Evolutionary conservation across 2,113 vertebrate genomes (phyloP), one percentile per base, ranked within the genome.

Genomic region (Hippocampus barbouri): DNA sequence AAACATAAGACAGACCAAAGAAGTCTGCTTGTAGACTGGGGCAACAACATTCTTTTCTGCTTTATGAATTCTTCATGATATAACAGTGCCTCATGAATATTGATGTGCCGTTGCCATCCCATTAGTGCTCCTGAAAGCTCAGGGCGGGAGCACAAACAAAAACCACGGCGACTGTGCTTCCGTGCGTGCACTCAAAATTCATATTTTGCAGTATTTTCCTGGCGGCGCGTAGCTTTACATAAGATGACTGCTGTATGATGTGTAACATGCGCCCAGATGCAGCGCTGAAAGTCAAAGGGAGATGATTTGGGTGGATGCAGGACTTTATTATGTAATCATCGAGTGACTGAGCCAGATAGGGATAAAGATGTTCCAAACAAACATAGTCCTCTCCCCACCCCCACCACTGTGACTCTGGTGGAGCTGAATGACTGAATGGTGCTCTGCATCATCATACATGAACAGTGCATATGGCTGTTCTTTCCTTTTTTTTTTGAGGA

Each of bases 31-130:
- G 63, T 49, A 69, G 75, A 68, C 70, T 69, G 66, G 40, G 27
- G 34, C 51, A 63, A 76, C 74, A 84, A 74, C 79, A 76, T 76
- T 87, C 85, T 69, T 76, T 87, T 85, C 69, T 34, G 68, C 30
- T 83, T 91, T 84, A 89, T 91, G 45, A 89, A 90, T 86, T 83
- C 75, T 90, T 88, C 72, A 90, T 86, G 77, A 83, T 84, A 77
- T 88, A 90, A 88, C 88, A 85, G 86, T 34, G 76, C 70, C 2
- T 47, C 61, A 82, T 90, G 70, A 90, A 90, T 89, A 88, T 90
- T 90, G 75, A 88, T 90, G 85, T 40, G 9, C 74, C 51, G 79
- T 65, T 84, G 83, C 82, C 56, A 77, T 81, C 76, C 78, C 14
- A 66, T 75, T 71, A 78, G 77, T 80, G 83, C 79, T 84, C 53